Evolutionary conservation across 2,888 invertebrate species (phyloP), one percentile per base, ranked within the genome.

Genomic region (Acholoe squamosa): DNA sequence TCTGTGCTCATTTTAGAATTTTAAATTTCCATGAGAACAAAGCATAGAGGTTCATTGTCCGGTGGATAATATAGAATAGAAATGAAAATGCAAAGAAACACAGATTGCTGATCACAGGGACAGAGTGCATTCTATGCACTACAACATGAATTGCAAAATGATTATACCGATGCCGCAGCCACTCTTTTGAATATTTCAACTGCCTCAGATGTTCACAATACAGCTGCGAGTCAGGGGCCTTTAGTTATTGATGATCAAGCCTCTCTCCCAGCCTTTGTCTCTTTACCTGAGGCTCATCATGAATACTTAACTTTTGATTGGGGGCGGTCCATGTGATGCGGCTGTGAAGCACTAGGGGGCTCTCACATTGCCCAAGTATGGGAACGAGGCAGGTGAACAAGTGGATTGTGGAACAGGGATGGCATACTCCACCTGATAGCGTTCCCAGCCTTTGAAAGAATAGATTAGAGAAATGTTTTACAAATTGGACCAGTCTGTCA

Each of bases 281-380:
- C n/a, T n/a, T 71, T 22, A 25, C 71, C 61, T 28, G 14, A 71
- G 71, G 71, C 25, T 31, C 25, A 28, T 71, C 25, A 71, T 71
- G 71, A 71, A 71, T 71, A 28, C 7, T 71, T 71, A 28, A 71
- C 25, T 71, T 28, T 25, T 71, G 71, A 71, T 71, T 71, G 71
- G 71, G 61, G 28, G 28, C 71, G 25, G 28, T 14, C 14, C 25
- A 28, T 1, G 14, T 5, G 14, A 25, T 28, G 71, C 14, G 14
- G 31, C 19, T 16, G 71, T 14, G 5, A 28, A 28, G 14, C 31
- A 25, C 28, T 28, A 71, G 71, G 25, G 19, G 71, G 19, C 71
- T 71, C 31, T 71, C 71, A 71, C 31, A 28, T 71, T 25, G 71
- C 3, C 25, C 3, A 71, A 1, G 43, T 43, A 3, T 61, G 61